Percentiles rank a stretch among this genome's conserved stretches.
phyloP scores from a whole-genome alignment of 2,888 invertebrate species.

The Colletes collaris region DNA sequence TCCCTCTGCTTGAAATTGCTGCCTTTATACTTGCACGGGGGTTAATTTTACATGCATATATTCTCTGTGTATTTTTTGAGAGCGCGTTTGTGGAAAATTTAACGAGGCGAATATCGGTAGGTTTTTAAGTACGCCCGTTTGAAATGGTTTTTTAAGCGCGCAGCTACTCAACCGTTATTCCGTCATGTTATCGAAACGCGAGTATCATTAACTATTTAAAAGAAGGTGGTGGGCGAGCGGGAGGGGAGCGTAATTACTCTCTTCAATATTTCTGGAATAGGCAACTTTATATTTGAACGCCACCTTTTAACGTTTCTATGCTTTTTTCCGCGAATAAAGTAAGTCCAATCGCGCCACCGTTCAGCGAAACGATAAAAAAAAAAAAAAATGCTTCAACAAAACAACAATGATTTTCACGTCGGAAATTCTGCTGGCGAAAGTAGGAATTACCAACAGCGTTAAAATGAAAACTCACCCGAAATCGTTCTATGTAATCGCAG shows the following conservation, averaged over 20 bases:
- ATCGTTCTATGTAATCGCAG: background rate
- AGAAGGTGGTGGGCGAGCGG: background rate
- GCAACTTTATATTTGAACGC: background rate
- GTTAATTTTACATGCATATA: constrained; percentile 47
- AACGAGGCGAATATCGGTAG: constrained; percentile 44
- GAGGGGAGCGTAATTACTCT: too few species aligned
- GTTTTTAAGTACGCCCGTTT: constrained; percentile 22
- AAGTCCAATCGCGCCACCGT: background rate
- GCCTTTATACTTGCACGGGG: constrained; percentile 31
- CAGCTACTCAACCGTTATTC: constrained; percentile 43
- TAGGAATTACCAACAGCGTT: constrained; percentile 5
- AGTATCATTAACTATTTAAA: constrained; percentile 26
- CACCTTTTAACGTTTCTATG: background rate
- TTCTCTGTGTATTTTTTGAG: constrained; percentile 48
- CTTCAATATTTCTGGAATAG: background rate
- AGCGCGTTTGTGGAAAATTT: constrained; percentile 38
- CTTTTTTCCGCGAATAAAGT: background rate
- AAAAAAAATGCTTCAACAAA: background rate
- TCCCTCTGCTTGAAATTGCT: constrained; percentile 18
- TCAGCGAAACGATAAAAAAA: background rate
- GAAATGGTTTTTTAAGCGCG: constrained; percentile 31
- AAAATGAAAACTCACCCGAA: constrained; percentile 5
- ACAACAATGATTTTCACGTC: background rate
- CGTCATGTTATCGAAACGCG: constrained; percentile 29
- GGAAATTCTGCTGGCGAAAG: constrained; percentile 3